Percentiles rank a stretch among this genome's conserved stretches.
Evolutionary conservation across 2,888 invertebrate species (phyloP).

Genomic region (Morpho achilles): DNA sequence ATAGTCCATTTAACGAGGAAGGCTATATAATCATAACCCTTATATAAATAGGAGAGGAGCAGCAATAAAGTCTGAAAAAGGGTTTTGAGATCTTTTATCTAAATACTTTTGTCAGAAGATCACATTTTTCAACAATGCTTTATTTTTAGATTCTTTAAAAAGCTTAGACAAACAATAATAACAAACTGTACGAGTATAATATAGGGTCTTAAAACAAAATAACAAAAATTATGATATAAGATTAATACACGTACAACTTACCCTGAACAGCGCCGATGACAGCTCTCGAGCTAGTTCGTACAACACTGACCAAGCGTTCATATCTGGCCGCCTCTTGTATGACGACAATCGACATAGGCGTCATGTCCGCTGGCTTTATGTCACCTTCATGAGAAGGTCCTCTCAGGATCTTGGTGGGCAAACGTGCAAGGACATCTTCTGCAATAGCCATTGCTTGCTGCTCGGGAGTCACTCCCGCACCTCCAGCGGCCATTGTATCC

Average conservation of each 20-base stretch:
- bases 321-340: conserved; percentile 92
- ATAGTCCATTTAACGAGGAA: too few species aligned
- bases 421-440: conserved; percentile 85
- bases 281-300: conserved; percentile 86
- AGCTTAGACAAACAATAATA: too few species aligned
- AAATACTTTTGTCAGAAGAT: too few species aligned
- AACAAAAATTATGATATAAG: too few species aligned
- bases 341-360: conserved; percentile 95
- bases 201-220: too few species aligned
- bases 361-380: conserved; percentile 89
- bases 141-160: too few species aligned
- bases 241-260: conserved; percentile 36
- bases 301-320: conserved; percentile 85
- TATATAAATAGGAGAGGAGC: too few species aligned
- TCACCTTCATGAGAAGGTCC: conserved; percentile 82
- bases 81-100: too few species aligned
- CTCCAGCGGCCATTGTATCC: conserved; percentile 82
- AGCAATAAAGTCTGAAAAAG: too few species aligned
- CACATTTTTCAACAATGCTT: too few species aligned
- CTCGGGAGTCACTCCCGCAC: conserved; percentile 85
- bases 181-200: too few species aligned
- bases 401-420: conserved; percentile 84
- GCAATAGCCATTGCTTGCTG: conserved; percentile 89
- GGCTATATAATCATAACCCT: too few species aligned
- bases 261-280: conserved; percentile 94